Base-by-base conservation (phyloP, 2,113 vertebrate genomes). In the Tragelaphus imberbis region DNA sequence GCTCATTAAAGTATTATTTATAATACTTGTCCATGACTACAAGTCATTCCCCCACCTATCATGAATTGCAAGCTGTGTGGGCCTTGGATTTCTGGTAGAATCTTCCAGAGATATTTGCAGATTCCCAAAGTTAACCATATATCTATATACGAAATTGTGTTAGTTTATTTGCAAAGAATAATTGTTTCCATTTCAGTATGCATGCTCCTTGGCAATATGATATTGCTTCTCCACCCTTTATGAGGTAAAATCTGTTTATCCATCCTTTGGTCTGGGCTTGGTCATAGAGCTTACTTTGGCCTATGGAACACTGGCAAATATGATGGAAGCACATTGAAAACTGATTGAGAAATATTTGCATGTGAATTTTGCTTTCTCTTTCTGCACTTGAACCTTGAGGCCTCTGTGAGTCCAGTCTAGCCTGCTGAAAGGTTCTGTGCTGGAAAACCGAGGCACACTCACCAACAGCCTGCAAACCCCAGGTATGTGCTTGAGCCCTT, bases 1-100 rank as follows among this genome's bases (percentile, higher is more conserved):
- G 7, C 75, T 33, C 80, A 75, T 90, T 81, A 71, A 94, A 92
- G 85, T 82, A 75, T 86, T 81, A 90, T 77, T 97, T 75, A 77
- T 17, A 95, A 93, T 77, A 63, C 49, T 68, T 86, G 90, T 44
- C 56, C n/a, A 33, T 9, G 21, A 36, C 28, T 55, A 47, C n/a
- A 65, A 59, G 40, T 13, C 14, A 56, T 25, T 16, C n/a, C 58
- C 27, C 27, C 3, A 59, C 59, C 77, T 71, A 56, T n/a, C 88
- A 40, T 47, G 19, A 93, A 21, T 86, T 25, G 53, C 80, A 93
- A 90, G 44, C 53, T 68, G 28, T 93, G 59, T 61, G 58, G 28
- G 51, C 65, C 44, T 89, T 56, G 11, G 79, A 84, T 88, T 81
- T 94, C 65, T 91, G 23, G 16, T 27, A 36, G 61, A 79, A 79